phyloP scores from a whole-genome alignment of 1,140 invertebrate species.

The Gonioctena quinquepunctata region DNA sequence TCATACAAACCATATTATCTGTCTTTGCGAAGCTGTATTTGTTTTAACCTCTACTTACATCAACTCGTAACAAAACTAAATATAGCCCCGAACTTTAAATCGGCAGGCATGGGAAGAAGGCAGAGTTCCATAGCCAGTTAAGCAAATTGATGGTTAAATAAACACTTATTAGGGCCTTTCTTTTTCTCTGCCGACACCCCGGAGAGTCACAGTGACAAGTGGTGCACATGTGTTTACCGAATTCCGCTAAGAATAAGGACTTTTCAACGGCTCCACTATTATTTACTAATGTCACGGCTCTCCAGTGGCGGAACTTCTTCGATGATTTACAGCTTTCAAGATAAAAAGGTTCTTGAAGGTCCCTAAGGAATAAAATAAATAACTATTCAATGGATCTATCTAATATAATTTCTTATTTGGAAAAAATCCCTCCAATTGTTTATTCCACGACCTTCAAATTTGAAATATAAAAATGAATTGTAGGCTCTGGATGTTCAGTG shows the following conservation, averaged over 20 bases:
- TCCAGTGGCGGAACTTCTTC: background rate
- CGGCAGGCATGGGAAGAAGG: background rate
- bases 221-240: constrained; percentile 47
- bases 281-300: background rate
- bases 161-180: constrained; percentile 46
- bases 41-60: background rate
- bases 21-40: constrained; percentile 14
- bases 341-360: too few relatives aligned
- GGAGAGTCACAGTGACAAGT: constrained; percentile 37
- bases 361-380: too few relatives aligned
- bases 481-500: too few relatives aligned
- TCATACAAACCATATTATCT: constrained; percentile 1
- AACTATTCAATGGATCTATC: too few relatives aligned
- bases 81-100: constrained; percentile 5
- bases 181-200: constrained; percentile 24
- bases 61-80: background rate
- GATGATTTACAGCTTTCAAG: too few relatives aligned
- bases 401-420: too few relatives aligned
- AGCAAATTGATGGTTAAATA: constrained; percentile 46
- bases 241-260: constrained; percentile 29
- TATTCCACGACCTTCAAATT: too few relatives aligned
- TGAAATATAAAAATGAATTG: too few relatives aligned
- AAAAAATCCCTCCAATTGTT: too few relatives aligned
- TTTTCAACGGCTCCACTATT: background rate
- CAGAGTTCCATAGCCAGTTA: constrained; percentile 20